Evolutionary conservation across 1,140 invertebrate genomes (phyloP).

Genomic region (Hylaeus volcanicus): DNA sequence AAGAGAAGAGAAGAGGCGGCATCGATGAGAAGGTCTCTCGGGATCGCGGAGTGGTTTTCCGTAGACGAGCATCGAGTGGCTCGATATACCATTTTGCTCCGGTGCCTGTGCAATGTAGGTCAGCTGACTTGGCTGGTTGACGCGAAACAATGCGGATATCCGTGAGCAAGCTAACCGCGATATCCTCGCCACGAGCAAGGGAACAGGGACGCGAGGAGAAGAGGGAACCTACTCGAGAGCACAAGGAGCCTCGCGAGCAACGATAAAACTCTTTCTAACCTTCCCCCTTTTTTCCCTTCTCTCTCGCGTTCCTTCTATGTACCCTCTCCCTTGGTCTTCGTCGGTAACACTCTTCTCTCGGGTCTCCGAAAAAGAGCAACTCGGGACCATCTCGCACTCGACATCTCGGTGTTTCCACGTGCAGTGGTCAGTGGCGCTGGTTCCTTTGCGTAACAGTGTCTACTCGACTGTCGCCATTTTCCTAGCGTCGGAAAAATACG

Average conservation of each 20-base stretch:
- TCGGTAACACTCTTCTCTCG: neutral
- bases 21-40: slow-evolving; percentile 27
- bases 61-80: slow-evolving; percentile 62
- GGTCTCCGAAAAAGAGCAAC: neutral
- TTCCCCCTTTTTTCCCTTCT: neutral
- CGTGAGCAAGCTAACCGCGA: slow-evolving; percentile 52
- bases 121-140: slow-evolving; percentile 71
- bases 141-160: slow-evolving; percentile 73
- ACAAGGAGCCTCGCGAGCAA: slow-evolving; percentile 11
- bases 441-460: too few species aligned
- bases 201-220: neutral
- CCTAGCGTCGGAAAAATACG: too few species aligned
- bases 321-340: neutral
- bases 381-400: too few species aligned
- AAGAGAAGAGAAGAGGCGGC: neutral
- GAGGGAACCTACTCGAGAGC: slow-evolving; percentile 19
- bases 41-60: slow-evolving; percentile 51
- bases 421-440: too few species aligned
- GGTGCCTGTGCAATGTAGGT: slow-evolving; percentile 65
- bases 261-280: slow-evolving; percentile 20
- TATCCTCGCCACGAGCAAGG: slow-evolving; percentile 22
- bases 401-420: too few species aligned
- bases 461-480: too few species aligned
- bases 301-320: neutral
- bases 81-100: slow-evolving; percentile 50